Conservation (phyloP, 2,113 vertebrate genomes). For the Elephantulus edwardii region DNA sequence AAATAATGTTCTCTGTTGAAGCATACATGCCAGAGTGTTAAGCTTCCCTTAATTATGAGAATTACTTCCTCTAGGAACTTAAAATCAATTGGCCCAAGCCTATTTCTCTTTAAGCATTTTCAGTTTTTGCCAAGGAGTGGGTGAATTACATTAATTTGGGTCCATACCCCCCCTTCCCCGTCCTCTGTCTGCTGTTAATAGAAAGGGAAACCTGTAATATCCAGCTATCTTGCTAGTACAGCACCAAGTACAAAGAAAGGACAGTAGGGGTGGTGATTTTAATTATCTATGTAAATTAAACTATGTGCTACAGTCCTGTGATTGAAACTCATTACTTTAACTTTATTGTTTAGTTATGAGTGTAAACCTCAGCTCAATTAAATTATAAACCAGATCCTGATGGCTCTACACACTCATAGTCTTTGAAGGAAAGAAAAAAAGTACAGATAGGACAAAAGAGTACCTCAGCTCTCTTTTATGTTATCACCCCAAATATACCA, state of each 20-base stretch:
- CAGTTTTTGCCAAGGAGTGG: not conserved
- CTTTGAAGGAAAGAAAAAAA: constrained; percentile 45
- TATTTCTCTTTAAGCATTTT: constrained; percentile 37
- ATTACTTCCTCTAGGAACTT: constrained; percentile 52
- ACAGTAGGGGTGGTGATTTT: constrained; percentile 77
- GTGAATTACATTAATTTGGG: constrained; percentile 4
- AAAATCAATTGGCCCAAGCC: constrained; percentile 33
- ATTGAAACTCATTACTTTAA: constrained; percentile 81
- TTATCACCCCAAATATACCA: not conserved
- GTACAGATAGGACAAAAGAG: not conserved
- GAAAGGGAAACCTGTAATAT: constrained; percentile 53
- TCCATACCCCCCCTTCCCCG: not conserved
- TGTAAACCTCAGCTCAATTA: constrained; percentile 81
- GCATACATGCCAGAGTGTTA: not conserved
- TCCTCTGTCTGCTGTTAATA: constrained; percentile 31
- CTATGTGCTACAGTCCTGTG: constrained; percentile 74
- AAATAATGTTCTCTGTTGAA: not conserved
- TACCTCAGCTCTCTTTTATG: constrained; percentile 31
- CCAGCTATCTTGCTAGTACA: constrained; percentile 47
- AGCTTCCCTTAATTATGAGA: constrained; percentile 54
- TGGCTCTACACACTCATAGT: constrained; percentile 46
- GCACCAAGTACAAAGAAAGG: constrained; percentile 77
- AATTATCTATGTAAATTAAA: constrained; percentile 83
- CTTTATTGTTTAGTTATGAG: constrained; percentile 82
- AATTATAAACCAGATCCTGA: constrained; percentile 73